Evolutionary conservation across 2,113 vertebrate species (phyloP).

Genomic region (Aptenodytes forsteri): DNA sequence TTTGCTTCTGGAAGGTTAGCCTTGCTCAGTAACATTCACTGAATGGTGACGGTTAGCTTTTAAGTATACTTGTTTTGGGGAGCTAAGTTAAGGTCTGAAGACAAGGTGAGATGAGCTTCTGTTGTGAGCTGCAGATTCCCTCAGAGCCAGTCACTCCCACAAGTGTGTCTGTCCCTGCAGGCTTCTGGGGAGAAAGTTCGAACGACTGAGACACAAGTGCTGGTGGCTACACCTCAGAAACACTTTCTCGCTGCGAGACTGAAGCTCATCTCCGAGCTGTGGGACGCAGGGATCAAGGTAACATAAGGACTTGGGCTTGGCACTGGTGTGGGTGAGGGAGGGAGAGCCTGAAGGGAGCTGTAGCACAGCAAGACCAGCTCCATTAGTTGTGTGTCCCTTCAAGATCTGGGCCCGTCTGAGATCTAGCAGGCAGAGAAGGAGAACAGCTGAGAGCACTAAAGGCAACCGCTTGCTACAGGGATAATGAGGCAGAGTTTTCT

Average conservation of each 20-base stretch:
- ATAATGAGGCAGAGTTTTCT: neutral
- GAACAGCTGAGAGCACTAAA: neutral
- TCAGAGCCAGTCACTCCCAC: neutral
- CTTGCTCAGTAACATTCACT: neutral
- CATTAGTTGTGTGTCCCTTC: neutral
- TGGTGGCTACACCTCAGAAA: conserved; percentile 93
- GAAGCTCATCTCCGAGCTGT: conserved; percentile 86
- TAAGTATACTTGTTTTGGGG: neutral
- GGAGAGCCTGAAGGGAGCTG: neutral
- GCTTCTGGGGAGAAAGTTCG: conserved; percentile 78
- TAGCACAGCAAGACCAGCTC: neutral
- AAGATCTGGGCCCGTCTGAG: neutral
- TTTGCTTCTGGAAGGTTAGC: neutral
- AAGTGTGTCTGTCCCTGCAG: neutral
- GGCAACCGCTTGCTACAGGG: neutral
- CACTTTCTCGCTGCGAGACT: conserved; percentile 85
- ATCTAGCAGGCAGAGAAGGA: neutral
- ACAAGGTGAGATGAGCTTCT: neutral
- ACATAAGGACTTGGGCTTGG: neutral
- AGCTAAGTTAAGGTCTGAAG: neutral
- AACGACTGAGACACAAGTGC: conserved; percentile 90
- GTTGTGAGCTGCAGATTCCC: neutral
- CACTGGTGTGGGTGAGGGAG: neutral
- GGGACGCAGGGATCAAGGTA: conserved; percentile 92
- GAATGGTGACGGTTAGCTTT: neutral